Conservation (phyloP, 2,888 invertebrate species). For the Deilephila porcellus region DNA sequence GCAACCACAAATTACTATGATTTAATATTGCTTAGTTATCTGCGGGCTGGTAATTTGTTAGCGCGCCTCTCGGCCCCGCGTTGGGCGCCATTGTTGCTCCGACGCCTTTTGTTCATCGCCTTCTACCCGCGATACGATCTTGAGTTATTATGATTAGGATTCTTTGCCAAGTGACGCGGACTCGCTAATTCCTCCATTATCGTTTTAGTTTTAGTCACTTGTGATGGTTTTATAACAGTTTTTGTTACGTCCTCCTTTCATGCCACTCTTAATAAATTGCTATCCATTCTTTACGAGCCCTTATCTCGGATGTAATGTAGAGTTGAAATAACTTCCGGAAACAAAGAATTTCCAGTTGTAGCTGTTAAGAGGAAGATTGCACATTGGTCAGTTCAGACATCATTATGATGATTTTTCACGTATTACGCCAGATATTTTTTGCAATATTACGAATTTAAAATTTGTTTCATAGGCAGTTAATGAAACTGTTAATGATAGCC, state of each 20-base stretch:
- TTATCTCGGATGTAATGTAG: background rate
- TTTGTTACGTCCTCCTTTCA: slow-evolving; percentile 46
- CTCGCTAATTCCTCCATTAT: slow-evolving; percentile 79
- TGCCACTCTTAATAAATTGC: slow-evolving; percentile 36
- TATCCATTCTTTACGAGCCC: slow-evolving; percentile 38
- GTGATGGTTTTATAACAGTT: slow-evolving; percentile 52
- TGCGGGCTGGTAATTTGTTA: slow-evolving; percentile 83
- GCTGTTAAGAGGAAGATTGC: background rate
- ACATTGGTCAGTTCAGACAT: background rate
- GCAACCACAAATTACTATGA: slow-evolving; percentile 84
- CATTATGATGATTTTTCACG: background rate
- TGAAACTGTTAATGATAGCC: too few species aligned
- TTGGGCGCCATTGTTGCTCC: slow-evolving; percentile 80
- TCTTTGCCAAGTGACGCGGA: slow-evolving; percentile 81
- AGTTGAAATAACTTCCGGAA: background rate
- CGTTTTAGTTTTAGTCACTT: slow-evolving; percentile 69
- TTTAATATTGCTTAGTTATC: slow-evolving; percentile 85
- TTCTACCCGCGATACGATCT: slow-evolving; percentile 79
- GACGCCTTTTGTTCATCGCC: slow-evolving; percentile 82
- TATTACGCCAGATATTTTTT: too few species aligned
- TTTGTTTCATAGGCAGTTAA: too few species aligned
- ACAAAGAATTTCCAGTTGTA: background rate
- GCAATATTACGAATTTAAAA: too few species aligned
- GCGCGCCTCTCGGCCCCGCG: slow-evolving; percentile 73
- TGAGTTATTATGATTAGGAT: slow-evolving; percentile 85